phyloP scores from a whole-genome alignment of 2,113 vertebrate genomes.

The Cryptomyrus ogoouensis region DNA sequence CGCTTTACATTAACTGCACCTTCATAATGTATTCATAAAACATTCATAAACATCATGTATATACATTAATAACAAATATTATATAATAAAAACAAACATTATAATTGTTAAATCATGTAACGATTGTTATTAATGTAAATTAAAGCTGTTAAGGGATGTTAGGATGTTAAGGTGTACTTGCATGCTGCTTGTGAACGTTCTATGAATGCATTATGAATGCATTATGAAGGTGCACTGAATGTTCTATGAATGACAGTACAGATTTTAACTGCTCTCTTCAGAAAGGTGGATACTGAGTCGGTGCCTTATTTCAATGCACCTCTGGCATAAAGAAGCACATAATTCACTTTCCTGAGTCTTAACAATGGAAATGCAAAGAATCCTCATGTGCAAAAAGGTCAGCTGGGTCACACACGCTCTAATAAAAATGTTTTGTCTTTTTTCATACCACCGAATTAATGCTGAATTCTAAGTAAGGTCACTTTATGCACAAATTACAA shows the following conservation, averaged over 20 bases:
- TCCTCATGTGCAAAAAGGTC: not conserved
- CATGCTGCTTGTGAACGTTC: no score
- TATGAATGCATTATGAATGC: no score
- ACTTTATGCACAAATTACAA: not conserved
- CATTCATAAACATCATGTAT: no score
- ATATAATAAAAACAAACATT: no score
- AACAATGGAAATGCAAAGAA: constrained; percentile 31
- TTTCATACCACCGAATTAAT: not conserved
- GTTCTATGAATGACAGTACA: constrained; percentile 50
- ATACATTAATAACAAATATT: no score
- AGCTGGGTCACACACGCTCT: not conserved
- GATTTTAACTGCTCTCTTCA: constrained; percentile 79
- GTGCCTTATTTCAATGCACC: constrained; percentile 97
- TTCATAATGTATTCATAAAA: no score
- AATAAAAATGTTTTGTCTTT: not conserved
- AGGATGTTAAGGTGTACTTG: no score
- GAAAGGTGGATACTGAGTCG: constrained; percentile 80
- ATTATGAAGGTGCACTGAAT: no score
- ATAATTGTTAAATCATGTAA: no score
- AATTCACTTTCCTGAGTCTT: constrained; percentile 52
- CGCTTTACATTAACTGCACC: no score
- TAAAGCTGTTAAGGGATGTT: no score
- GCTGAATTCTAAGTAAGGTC: not conserved
- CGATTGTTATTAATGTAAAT: no score
- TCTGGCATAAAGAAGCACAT: constrained; percentile 97